Evolutionary conservation across 2,113 vertebrate species (phyloP), one percentile per base, ranked within the genome.

Genomic region (Gulo gulo): DNA sequence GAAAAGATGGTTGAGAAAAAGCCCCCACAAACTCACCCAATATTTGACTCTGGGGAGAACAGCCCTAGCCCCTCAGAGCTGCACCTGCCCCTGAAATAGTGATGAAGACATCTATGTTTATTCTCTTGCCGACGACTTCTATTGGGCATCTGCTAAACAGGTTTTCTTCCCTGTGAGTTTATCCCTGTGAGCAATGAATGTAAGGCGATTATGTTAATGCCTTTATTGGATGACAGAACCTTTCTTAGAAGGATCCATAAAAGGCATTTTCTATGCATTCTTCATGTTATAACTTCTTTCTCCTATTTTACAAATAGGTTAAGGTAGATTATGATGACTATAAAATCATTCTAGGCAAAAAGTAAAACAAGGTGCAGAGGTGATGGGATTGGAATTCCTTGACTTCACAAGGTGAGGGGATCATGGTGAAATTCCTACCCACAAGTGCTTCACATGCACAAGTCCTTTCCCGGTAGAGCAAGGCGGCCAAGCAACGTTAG

Each of bases 171-270:
- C 45, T 67, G 67, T 63, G 69, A 73, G 14, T 34, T 91, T 81
- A 47, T 86, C 94, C 82, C 78, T 36, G 71, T 92, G 92, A 92
- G 67, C 87, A 87, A 74, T 95, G 83, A 50, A 21, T 11, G 47
- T 57, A 87, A 71, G 63, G 78, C 80, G 61, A 73, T 89, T 69
- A 79, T 74, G 71, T 29, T 78, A 73, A 95, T 73, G 39, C 74
- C 90, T 87, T 94, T 74, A 86, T 82, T 47, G 21, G 90, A 69
- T 39, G 67, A 89, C 23, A 36, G 95, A 89, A 42, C 7, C 42
- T 79, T 47, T 71, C 63, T 67, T 65, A 63, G 69, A 95, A 89
- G 65, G 21, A 63, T 5, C 3, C 9, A 57, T 73, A 31, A 36
- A 63, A 63, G 26, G 5, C 10, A 20, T 91, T 81, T 63, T 39